A percentile compares a stretch with the other conserved stretches of the same genome.
Conservation (phyloP, 2,888 invertebrate genomes). For the Notocelia uddmanniana region DNA sequence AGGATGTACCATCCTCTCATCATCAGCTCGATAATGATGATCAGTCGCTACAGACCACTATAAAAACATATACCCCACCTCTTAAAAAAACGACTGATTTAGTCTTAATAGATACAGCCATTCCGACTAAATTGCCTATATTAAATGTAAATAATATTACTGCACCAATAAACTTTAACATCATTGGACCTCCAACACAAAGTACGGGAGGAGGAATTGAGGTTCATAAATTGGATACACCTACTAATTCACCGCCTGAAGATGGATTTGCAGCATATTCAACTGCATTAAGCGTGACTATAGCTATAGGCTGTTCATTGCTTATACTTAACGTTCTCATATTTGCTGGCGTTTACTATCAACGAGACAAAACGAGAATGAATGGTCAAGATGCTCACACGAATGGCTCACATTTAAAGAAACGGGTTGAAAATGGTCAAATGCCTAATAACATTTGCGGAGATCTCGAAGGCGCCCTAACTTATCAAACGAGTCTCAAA, state of each 20-base stretch:
- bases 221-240: conserved; percentile 72
- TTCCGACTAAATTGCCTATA: conserved; percentile 75
- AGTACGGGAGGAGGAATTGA: conserved; percentile 66
- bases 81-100: conserved; percentile 86
- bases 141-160: conserved; percentile 76
- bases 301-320: conserved; percentile 97
- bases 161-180: conserved; percentile 75
- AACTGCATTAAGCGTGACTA: conserved; percentile 96
- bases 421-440: conserved; percentile 93
- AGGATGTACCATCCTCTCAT: conserved; percentile 93
- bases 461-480: conserved; percentile 88
- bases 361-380: conserved; percentile 93
- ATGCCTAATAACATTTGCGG: conserved; percentile 96
- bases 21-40: conserved; percentile 93
- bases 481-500: conserved; percentile 85
- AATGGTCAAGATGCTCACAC: conserved; percentile 85
- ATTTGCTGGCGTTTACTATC: conserved; percentile 97
- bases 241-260: conserved; percentile 88
- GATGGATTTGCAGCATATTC: conserved; percentile 96
- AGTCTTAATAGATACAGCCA: conserved; percentile 71
- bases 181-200: conserved; percentile 71
- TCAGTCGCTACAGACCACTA: conserved; percentile 83
- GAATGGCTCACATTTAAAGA: conserved; percentile 86
- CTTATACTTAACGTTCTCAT: conserved; percentile 96
- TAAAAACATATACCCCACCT: conserved; percentile 84